phyloP scores from a whole-genome alignment of 1,140 invertebrate genomes.

The Dufourea novaeangliae region DNA sequence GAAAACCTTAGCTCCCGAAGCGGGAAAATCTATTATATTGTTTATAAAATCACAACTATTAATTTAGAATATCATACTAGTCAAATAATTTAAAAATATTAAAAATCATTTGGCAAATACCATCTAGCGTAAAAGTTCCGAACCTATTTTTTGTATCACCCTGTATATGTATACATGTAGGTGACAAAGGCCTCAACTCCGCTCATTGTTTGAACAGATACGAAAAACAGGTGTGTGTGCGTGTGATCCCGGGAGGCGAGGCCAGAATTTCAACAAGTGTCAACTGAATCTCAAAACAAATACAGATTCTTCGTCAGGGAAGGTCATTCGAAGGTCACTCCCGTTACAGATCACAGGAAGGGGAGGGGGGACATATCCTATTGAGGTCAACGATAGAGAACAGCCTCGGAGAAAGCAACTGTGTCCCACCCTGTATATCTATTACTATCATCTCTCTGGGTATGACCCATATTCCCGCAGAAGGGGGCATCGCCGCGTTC shows the following conservation, averaged over 20 bases:
- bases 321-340: not conserved
- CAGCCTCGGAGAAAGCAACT: not conserved
- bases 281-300: not conserved
- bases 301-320: not conserved
- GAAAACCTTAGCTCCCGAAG: no score
- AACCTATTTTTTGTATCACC: no score
- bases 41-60: no score
- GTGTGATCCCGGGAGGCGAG: not conserved
- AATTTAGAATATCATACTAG: no score
- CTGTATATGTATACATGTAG: no score
- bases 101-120: no score
- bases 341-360: not conserved
- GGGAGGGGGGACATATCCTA: no score
- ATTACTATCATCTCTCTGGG: not conserved
- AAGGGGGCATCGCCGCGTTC: slow-evolving; percentile 5
- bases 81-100: no score
- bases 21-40: no score
- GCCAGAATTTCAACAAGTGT: not conserved
- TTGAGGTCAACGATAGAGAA: not conserved
- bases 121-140: no score
- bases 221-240: not conserved
- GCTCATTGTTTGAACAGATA: no score
- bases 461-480: slow-evolving; percentile 1
- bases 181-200: no score
- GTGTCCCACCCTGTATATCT: slow-evolving; percentile 1